Percentiles rank a stretch among this genome's conserved stretches.
Evolutionary conservation across 2,797 vertebrate species (phyloP).

Genomic region (Enteromius treurensis): DNA sequence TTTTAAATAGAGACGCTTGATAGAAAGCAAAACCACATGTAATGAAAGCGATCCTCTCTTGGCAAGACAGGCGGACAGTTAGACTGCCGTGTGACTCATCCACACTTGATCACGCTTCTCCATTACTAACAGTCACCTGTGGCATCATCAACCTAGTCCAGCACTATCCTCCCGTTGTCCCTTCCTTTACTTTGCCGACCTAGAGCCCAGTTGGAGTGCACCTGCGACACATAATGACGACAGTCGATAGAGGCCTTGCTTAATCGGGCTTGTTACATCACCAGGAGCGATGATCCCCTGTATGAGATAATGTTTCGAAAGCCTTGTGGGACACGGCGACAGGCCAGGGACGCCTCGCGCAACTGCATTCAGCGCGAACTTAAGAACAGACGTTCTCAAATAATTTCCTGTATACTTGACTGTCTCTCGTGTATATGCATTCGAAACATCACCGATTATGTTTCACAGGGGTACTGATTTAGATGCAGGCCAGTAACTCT

Average conservation of each 20-base stretch:
- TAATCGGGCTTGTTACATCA: slow-evolving; percentile 80
- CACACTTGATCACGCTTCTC: slow-evolving; percentile 68
- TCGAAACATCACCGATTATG: slow-evolving; percentile 23
- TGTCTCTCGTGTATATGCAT: neutral
- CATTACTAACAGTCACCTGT: slow-evolving; percentile 63
- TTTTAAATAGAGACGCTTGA: neutral
- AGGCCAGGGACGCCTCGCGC: slow-evolving; percentile 68
- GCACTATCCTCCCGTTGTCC: slow-evolving; percentile 28
- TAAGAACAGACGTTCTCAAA: slow-evolving; percentile 16
- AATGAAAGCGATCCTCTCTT: slow-evolving; percentile 52
- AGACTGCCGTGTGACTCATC: slow-evolving; percentile 69
- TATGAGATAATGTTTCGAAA: slow-evolving; percentile 76
- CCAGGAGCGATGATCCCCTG: slow-evolving; percentile 64
- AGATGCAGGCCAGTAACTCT: slow-evolving; percentile 32
- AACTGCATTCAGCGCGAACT: slow-evolving; percentile 68
- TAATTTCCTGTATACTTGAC: neutral
- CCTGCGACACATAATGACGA: slow-evolving; percentile 62
- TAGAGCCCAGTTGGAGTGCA: slow-evolving; percentile 65
- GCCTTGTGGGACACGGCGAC: slow-evolving; percentile 73
- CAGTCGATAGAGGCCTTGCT: slow-evolving; percentile 64
- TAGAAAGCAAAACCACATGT: slow-evolving; percentile 46
- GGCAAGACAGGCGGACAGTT: slow-evolving; percentile 62
- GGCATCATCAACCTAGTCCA: slow-evolving; percentile 66
- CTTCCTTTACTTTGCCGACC: slow-evolving; percentile 53
- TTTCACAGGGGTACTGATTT: slow-evolving; percentile 26